Conservation (phyloP, 2,113 vertebrate genomes). For the Malurus alboscapulatus region DNA sequence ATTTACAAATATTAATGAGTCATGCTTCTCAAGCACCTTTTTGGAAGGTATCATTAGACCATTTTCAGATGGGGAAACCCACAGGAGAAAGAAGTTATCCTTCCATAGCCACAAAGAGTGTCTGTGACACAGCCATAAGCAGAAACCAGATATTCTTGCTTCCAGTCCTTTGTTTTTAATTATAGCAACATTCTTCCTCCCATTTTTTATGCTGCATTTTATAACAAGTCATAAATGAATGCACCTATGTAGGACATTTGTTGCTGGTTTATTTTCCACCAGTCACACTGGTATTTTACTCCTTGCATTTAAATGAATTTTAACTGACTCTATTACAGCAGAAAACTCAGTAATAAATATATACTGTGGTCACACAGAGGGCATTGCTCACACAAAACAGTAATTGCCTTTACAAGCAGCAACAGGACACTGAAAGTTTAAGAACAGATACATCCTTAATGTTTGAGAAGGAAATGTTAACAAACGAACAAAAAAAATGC, state of each 20-base stretch:
- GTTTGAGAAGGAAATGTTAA: neutral
- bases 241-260: slow-evolving; percentile 2
- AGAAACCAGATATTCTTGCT: slow-evolving; percentile 61
- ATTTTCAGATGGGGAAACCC: slow-evolving; percentile 47
- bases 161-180: slow-evolving; percentile 55
- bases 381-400: neutral
- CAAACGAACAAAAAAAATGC: neutral
- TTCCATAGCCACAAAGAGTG: neutral
- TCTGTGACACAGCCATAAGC: slow-evolving; percentile 21
- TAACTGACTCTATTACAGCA: neutral
- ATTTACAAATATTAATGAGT: slow-evolving; percentile 63
- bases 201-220: slow-evolving; percentile 45
- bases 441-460: neutral
- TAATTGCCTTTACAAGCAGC: neutral
- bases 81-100: slow-evolving; percentile 26
- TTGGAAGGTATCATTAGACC: slow-evolving; percentile 57
- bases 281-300: neutral
- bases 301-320: neutral
- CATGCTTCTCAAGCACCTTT: slow-evolving; percentile 47
- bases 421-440: neutral
- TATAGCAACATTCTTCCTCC: slow-evolving; percentile 47
- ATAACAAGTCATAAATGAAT: slow-evolving; percentile 21
- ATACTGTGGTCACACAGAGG: neutral
- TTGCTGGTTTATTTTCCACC: neutral
- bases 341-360: slow-evolving; percentile 1